phyloP scores from a whole-genome alignment of 92 coral and sea anemone species.

The Diadumene lineata region DNA sequence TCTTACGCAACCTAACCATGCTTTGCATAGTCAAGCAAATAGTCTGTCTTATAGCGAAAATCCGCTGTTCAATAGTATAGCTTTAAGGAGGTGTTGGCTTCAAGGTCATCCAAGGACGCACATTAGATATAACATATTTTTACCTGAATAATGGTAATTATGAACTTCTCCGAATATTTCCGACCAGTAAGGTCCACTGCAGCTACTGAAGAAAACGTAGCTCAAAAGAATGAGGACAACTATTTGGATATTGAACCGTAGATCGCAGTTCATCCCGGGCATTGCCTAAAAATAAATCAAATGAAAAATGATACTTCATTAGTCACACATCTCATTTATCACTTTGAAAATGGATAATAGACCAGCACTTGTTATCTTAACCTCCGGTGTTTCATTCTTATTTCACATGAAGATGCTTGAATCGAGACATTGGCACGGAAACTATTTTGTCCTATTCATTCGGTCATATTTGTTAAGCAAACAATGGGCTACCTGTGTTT shows the following conservation, averaged over 20 bases:
- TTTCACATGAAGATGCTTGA: no score
- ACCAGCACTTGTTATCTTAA: no score
- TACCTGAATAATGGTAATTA: conserved; percentile 18
- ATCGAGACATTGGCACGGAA: no score
- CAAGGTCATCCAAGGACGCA: neutral
- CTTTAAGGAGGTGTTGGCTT: neutral
- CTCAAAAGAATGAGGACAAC: conserved; percentile 40
- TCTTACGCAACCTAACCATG: conserved; percentile 1
- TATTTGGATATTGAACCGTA: conserved; percentile 34
- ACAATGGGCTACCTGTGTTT: no score
- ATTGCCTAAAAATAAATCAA: neutral
- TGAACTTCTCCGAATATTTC: conserved; percentile 36
- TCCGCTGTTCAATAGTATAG: neutral
- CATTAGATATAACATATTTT: neutral
- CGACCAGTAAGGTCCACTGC: conserved; percentile 57
- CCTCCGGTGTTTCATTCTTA: no score
- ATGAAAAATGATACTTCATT: neutral
- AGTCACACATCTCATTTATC: neutral
- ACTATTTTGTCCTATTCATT: no score
- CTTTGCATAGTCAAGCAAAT: neutral
- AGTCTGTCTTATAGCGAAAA: neutral
- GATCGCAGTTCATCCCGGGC: conserved; percentile 45
- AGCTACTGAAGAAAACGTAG: conserved; percentile 33
- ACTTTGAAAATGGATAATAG: no score
- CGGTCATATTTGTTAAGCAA: no score